Evolutionary conservation across 2,888 invertebrate species (phyloP).

Genomic region (Diloba caeruleocephala): DNA sequence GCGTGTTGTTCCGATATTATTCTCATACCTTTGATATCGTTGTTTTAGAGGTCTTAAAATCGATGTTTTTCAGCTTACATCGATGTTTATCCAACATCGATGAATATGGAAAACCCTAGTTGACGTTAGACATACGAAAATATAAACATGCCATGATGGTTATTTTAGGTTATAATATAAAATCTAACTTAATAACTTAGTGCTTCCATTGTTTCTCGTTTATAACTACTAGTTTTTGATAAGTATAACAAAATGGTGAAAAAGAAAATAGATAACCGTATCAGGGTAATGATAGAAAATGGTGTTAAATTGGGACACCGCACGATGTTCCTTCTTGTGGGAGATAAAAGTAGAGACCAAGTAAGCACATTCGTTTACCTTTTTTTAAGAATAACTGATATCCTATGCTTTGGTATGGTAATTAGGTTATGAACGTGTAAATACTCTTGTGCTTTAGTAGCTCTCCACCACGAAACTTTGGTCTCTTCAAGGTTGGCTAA

Average conservation of each 20-base stretch:
- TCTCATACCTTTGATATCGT: too few relatives aligned
- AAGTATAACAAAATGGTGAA: conserved; percentile 94
- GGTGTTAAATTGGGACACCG: conserved; percentile 97
- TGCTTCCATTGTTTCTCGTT: conserved; percentile 17
- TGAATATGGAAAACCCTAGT: too few relatives aligned
- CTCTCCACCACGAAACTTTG: too few relatives aligned
- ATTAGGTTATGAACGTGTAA: too few relatives aligned
- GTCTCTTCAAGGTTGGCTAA: too few relatives aligned
- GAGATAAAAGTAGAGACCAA: conserved; percentile 98
- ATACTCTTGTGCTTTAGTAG: too few relatives aligned
- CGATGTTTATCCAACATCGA: too few relatives aligned
- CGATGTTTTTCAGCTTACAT: too few relatives aligned
- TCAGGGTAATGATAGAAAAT: conserved; percentile 98
- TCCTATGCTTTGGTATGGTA: too few relatives aligned
- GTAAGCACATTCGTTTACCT: conserved; percentile 79
- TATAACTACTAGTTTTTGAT: conserved; percentile 8
- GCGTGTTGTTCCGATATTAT: too few relatives aligned
- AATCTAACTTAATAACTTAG: conserved; percentile 10
- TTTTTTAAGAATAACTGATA: neutral
- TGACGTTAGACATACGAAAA: too few relatives aligned
- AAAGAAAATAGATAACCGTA: conserved; percentile 99
- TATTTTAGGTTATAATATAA: conserved; percentile 69
- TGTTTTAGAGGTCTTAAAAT: too few relatives aligned
- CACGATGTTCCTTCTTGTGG: conserved; percentile 98
- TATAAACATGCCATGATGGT: conserved; percentile 43